Evolutionary conservation across 1,140 invertebrate genomes (phyloP).

Genomic region (Pentalonia nigronervosa): DNA sequence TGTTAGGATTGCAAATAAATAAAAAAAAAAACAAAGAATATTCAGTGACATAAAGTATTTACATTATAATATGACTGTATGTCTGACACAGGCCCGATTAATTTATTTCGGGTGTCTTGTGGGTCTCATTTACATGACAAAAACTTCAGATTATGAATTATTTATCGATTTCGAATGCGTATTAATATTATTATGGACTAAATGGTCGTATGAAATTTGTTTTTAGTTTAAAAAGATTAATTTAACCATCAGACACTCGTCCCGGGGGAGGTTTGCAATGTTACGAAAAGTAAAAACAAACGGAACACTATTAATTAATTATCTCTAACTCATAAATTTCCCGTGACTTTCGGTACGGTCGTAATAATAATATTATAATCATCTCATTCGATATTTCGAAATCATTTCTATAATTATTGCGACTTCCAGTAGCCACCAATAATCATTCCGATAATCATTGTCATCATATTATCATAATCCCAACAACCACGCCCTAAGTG

Average conservation of each 20-base stretch:
- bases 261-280: not conserved
- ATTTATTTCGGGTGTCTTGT: conserved; percentile 22
- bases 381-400: not conserved
- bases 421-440: not conserved
- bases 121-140: conserved; percentile 42
- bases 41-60: conserved; percentile 15
- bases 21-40: conserved; percentile 13
- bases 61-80: not conserved
- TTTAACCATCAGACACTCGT: not conserved
- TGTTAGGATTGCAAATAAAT: conserved; percentile 27
- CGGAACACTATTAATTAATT: not conserved
- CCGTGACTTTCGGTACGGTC: not conserved
- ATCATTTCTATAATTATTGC: not conserved
- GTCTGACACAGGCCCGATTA: not conserved
- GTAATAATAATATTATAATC: not conserved
- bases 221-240: not conserved
- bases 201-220: not conserved
- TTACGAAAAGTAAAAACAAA: not conserved
- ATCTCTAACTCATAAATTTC: not conserved
- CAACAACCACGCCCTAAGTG: not conserved
- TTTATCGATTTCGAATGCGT: conserved; percentile 32
- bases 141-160: conserved; percentile 44
- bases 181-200: conserved; percentile 30
- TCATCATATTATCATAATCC: not conserved
- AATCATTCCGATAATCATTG: not conserved